Evolutionary conservation across 2,888 invertebrate genomes (phyloP), one percentile per base, ranked within the genome.

Genomic region (Priocnemis perturbator): DNA sequence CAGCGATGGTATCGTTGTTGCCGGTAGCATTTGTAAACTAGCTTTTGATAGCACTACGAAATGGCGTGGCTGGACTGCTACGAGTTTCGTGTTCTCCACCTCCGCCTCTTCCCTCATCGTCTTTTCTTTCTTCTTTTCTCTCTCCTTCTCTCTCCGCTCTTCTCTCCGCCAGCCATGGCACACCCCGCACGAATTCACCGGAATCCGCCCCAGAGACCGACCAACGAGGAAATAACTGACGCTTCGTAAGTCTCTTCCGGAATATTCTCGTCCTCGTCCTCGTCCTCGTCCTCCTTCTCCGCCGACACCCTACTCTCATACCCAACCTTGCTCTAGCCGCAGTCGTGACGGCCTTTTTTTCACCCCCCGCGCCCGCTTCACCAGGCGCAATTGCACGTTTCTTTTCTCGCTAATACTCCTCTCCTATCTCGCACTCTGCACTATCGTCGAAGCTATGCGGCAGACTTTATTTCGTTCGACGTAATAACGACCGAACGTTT

Each of bases 1-100:
- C 63, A 26, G 21, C 47, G 14, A n/a, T 56, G 52, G 57, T 74
- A 73, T 77, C 80, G 69, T 77, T 69, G 78, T 73, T 71, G 77
- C 73, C 50, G 55, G 52, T 74, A 82, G 71, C 77, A 78, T 84
- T 84, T 83, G 84, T 83, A 81, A 85, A 85, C 81, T 79, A 82
- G 81, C 81, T 82, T 85, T 85, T 85, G 82, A 83, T 84, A 80
- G 80, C 77, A 73, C 68, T 76, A 71, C 82, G 73, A 77, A 77
- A 79, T 74, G 77, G 74, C 73, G 70, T 59, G 74, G 74, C 72
- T 61, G 71, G 72, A 64, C 76, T 71, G 73, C 64, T 67, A 68
- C 65, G 77, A 82, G 71, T 77, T 83, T 77, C 68, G 57, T 60
- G 58, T 60, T 59, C 60, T 60, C 58, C 56, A 44, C 58, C 21